Evolutionary conservation across 2,888 invertebrate species (phyloP), one percentile per base, ranked within the genome.

Genomic region (Drosophila sordidapex): DNA sequence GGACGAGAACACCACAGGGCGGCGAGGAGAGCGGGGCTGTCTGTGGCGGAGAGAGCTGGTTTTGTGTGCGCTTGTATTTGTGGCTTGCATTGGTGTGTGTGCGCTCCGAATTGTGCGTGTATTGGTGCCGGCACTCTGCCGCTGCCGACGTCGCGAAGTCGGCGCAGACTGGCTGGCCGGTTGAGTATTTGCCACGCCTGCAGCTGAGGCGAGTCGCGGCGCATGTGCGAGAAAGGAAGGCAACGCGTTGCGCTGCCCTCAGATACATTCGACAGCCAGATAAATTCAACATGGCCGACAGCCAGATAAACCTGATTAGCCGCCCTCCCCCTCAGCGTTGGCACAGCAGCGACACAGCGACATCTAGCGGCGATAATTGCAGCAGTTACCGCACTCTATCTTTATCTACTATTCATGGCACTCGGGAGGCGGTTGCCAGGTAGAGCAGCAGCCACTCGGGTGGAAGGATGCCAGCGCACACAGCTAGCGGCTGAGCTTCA

Each of bases 251-350:
- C 64, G 74, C 83, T 74, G 71, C 72, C 68, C 57, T 7, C 67
- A 71, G 81, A 74, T 85, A 79, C 73, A 66, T 51, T 67, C 35
- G 48, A 7, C 13, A 13, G 56, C 33, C 72, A 91, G 92, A 92
- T 91, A 92, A 92, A 86, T 89, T 58, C 86, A 92, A 87, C 67
- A 92, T 92, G 91, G 91, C 92, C 79, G 88, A 62, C 76, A n/a
- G 31, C 8, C 56, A 91, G 89, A 90, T 88, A 90, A 75, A 70
- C 58, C 35, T 40, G 54, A 40, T 62, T 71, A 25, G 51, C 54
- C 27, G 63, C 64, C 65, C 40, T 56, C 52, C 52, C 54, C 48
- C 57, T 54, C 58, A 48, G 56, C 68, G 29, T 1, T 48, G 58
- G 10, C 46, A 33, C 66, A 46, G 4, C 48, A 65, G 79, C 83